These are phyloP conservation scores for Seriola rivoliana DNA, from an alignment of 2,113 vertebrate species.

Conservation along the genomic window DNA sequence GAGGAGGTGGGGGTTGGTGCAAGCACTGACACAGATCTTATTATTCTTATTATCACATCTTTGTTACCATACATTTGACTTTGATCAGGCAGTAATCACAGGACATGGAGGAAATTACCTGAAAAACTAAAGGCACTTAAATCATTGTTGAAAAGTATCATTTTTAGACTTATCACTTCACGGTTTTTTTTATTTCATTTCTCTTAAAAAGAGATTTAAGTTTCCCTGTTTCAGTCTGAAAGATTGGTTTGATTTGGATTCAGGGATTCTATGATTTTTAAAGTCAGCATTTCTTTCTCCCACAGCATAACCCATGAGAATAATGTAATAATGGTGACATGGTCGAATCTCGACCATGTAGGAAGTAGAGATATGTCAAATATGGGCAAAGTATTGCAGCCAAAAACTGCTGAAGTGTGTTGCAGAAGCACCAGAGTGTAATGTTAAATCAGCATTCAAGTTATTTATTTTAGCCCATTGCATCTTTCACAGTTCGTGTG, in stretches of 20 bases:
- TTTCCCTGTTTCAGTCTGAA: conserved; percentile 23
- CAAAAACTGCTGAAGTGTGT: not conserved
- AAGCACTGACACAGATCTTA: conserved; percentile 39
- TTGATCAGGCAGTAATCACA: not conserved
- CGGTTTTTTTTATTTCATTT: conserved; percentile 25
- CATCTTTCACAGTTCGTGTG: not conserved
- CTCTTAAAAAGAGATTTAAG: not conserved
- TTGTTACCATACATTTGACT: conserved; percentile 26
- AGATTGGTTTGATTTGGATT: conserved; percentile 9
- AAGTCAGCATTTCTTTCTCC: not conserved
- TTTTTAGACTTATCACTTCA: not conserved
- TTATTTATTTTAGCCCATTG: conserved; percentile 15
- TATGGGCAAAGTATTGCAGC: too few species aligned
- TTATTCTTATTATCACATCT: conserved; percentile 37
- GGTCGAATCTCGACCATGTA: not conserved
- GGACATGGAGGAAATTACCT: not conserved
- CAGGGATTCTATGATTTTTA: not conserved
- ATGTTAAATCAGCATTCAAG: conserved; percentile 10
- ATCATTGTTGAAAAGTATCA: not conserved
- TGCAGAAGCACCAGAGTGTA: not conserved
- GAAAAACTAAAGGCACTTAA: conserved; percentile 20
- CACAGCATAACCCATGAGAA: not conserved
- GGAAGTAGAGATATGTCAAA: not conserved
- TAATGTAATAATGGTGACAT: not conserved
- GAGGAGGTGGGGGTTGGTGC: conserved; percentile 21